Conservation (phyloP, 2,888 invertebrate genomes). For the Mythimna albipuncta region DNA sequence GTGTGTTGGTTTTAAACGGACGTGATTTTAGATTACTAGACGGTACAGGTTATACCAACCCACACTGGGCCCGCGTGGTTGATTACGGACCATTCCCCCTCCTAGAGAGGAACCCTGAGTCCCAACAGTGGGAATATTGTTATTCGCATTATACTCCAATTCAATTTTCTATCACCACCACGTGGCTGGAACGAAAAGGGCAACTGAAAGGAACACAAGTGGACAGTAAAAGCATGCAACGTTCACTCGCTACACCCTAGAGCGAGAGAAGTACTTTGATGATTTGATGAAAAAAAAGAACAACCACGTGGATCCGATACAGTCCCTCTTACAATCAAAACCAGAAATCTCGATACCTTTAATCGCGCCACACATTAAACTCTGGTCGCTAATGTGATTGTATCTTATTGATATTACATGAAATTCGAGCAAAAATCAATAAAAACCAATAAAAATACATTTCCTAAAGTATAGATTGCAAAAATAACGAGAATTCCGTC, state of each 20-base stretch:
- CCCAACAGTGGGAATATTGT: too few relatives aligned
- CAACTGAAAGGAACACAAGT: too few relatives aligned
- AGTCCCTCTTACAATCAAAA: conserved; percentile 28
- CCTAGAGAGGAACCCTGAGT: too few relatives aligned
- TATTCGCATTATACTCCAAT: too few relatives aligned
- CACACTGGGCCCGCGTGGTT: too few relatives aligned
- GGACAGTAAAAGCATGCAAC: too few relatives aligned
- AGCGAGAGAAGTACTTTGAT: too few relatives aligned
- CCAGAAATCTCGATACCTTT: conserved; percentile 23
- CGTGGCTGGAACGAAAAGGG: too few relatives aligned
- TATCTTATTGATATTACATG: conserved; percentile 48
- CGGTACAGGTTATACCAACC: background rate
- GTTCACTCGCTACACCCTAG: too few relatives aligned
- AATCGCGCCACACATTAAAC: conserved; percentile 39
- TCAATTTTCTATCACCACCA: background rate
- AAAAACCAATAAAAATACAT: conserved; percentile 46
- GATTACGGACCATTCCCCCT: too few relatives aligned
- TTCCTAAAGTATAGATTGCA: conserved; percentile 37
- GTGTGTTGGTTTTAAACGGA: background rate
- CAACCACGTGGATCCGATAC: background rate
- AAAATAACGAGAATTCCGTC: conserved; percentile 49
- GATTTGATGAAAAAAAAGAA: too few relatives aligned
- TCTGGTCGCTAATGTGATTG: conserved; percentile 32
- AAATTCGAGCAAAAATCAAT: conserved; percentile 47
- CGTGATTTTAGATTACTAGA: background rate